These are phyloP conservation scores for Nymphicus hollandicus DNA, from an alignment of 2,113 vertebrate genomes.

Conservation along the genomic window DNA sequence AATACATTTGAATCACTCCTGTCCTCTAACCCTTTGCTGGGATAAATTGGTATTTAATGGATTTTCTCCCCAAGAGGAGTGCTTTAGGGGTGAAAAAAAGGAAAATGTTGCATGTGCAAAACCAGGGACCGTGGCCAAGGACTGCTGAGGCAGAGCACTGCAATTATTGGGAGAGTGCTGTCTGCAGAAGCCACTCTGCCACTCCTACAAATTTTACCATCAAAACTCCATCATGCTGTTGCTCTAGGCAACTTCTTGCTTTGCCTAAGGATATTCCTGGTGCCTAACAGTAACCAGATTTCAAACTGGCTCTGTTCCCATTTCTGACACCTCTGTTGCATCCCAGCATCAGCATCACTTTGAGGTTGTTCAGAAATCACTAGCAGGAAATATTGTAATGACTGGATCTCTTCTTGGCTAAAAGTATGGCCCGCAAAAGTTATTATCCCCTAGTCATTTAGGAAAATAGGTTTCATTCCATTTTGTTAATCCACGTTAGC, in stretches of 20 bases:
- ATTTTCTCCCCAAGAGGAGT: neutral
- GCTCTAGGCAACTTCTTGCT: slow-evolving; percentile 26
- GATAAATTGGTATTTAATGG: neutral
- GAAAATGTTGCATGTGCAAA: neutral
- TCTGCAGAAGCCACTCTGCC: neutral
- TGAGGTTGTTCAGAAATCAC: neutral
- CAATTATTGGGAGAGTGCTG: neutral
- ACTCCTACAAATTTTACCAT: neutral
- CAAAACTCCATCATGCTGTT: slow-evolving; percentile 1
- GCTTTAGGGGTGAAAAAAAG: neutral
- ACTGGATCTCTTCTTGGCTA: neutral
- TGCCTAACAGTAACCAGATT: neutral
- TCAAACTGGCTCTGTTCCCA: neutral
- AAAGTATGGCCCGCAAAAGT: neutral
- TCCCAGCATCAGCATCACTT: neutral
- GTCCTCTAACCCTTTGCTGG: neutral
- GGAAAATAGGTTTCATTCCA: neutral
- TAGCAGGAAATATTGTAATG: neutral
- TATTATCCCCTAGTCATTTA: neutral
- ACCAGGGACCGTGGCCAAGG: neutral
- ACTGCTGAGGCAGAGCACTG: neutral
- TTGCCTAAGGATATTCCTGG: slow-evolving; percentile 8
- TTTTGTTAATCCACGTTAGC: neutral
- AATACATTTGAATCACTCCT: neutral
- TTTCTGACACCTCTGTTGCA: neutral